phyloP scores from a whole-genome alignment of 2,797 vertebrate species.

The Sebastes taczanowskii region DNA sequence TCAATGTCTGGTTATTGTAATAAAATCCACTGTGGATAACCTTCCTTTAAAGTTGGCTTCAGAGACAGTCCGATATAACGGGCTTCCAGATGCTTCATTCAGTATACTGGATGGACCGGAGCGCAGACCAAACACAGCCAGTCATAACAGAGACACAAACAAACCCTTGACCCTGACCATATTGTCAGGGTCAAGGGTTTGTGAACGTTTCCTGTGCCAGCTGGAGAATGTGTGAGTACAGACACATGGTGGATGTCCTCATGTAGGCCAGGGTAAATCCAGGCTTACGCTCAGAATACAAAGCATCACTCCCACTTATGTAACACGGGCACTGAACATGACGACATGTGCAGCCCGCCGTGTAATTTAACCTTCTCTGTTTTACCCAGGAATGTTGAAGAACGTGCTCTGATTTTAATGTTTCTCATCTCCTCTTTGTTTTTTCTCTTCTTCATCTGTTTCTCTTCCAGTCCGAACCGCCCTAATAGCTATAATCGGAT shows the following conservation, averaged over 20 bases:
- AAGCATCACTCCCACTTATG: slow-evolving; percentile 54
- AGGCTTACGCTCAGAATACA: slow-evolving; percentile 47
- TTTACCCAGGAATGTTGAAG: slow-evolving; percentile 2
- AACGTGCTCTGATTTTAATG: background rate
- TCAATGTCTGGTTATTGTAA: background rate
- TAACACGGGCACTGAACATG: slow-evolving; percentile 37
- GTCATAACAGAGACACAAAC: slow-evolving; percentile 6
- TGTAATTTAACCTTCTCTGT: slow-evolving; percentile 27
- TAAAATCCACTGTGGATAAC: background rate
- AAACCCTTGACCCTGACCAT: background rate
- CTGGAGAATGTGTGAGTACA: slow-evolving; percentile 23
- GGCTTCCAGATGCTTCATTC: slow-evolving; percentile 9
- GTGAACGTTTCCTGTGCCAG: slow-evolving; percentile 17
- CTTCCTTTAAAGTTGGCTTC: background rate
- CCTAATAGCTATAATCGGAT: slow-evolving; percentile 96
- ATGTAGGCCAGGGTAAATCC: slow-evolving; percentile 39
- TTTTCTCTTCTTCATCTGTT: slow-evolving; percentile 30
- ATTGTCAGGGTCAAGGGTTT: slow-evolving; percentile 1
- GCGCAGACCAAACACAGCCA: background rate
- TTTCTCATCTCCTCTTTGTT: background rate
- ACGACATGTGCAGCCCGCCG: slow-evolving; percentile 24
- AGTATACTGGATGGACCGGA: background rate
- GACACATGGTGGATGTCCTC: slow-evolving; percentile 27
- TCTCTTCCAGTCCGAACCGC: slow-evolving; percentile 92
- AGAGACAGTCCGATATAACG: background rate